Evolutionary conservation across 2,113 vertebrate species (phyloP).

Genomic region (Pseudois nayaur): DNA sequence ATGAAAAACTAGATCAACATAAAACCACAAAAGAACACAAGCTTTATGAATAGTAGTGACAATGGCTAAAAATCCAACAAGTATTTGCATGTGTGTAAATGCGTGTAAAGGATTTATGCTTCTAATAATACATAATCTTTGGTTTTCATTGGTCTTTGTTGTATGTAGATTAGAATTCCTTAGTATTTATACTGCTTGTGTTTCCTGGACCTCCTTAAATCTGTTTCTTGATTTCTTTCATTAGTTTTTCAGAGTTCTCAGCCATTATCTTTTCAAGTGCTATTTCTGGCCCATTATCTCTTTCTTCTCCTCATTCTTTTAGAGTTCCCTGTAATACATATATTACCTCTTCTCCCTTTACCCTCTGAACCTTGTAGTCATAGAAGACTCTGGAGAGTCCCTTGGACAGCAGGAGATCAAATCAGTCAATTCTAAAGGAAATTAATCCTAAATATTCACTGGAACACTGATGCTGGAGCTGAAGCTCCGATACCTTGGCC

Average conservation of each 20-base stretch:
- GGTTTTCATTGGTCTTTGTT: not conserved
- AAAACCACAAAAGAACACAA: conserved; percentile 17
- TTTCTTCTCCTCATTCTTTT: not conserved
- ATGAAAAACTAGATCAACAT: not conserved
- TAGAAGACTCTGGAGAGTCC: not conserved
- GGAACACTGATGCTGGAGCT: not conserved
- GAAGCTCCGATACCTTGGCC: not conserved
- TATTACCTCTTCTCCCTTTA: not conserved
- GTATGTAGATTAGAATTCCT: not conserved
- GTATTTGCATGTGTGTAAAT: not conserved
- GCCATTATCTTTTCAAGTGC: not conserved
- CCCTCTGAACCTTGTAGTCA: not conserved
- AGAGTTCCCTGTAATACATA: not conserved
- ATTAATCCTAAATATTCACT: not conserved
- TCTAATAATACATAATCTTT: not conserved
- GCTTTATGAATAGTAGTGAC: not conserved
- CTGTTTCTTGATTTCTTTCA: not conserved
- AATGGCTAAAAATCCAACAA: not conserved
- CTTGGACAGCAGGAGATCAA: not conserved
- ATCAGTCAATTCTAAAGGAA: not conserved
- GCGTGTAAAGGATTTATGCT: not conserved
- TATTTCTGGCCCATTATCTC: not conserved
- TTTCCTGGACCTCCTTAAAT: not conserved
- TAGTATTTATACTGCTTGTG: not conserved
- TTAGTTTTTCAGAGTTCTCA: not conserved